Evolutionary conservation across 2,797 vertebrate genomes (phyloP).

Genomic region (Apogon talboti): DNA sequence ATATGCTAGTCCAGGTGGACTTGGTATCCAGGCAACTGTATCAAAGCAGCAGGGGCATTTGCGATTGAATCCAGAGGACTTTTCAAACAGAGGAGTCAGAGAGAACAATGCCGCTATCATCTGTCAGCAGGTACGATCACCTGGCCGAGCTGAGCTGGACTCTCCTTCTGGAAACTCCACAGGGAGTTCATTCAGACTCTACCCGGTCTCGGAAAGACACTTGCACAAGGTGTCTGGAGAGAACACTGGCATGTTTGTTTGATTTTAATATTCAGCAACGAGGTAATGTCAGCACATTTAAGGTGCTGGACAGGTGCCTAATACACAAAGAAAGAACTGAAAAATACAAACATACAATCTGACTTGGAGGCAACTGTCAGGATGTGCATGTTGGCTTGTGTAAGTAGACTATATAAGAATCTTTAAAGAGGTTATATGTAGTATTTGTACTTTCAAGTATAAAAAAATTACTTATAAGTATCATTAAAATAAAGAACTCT

Average conservation of each 20-base stretch:
- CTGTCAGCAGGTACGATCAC: slow-evolving; percentile 80
- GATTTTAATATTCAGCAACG: slow-evolving; percentile 51
- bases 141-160: slow-evolving; percentile 65
- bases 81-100: slow-evolving; percentile 75
- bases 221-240: slow-evolving; percentile 59
- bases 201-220: slow-evolving; percentile 47
- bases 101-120: slow-evolving; percentile 79
- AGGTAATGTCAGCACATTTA: slow-evolving; percentile 59
- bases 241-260: slow-evolving; percentile 70
- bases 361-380: background rate
- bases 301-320: slow-evolving; percentile 59
- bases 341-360: slow-evolving; percentile 30
- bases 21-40: slow-evolving; percentile 83
- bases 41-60: slow-evolving; percentile 80
- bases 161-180: slow-evolving; percentile 72
- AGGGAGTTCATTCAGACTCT: slow-evolving; percentile 74
- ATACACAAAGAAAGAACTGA: slow-evolving; percentile 38
- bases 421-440: too few species aligned
- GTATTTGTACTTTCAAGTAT: too few species aligned
- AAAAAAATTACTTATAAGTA: too few species aligned
- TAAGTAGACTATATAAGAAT: too few species aligned
- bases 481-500: too few species aligned
- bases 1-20: slow-evolving; percentile 87
- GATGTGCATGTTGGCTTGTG: too few species aligned
- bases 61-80: slow-evolving; percentile 78